Evolutionary conservation across 2,113 vertebrate genomes (phyloP), one percentile per base, ranked within the genome.

Genomic region (Bubalus kerabau): DNA sequence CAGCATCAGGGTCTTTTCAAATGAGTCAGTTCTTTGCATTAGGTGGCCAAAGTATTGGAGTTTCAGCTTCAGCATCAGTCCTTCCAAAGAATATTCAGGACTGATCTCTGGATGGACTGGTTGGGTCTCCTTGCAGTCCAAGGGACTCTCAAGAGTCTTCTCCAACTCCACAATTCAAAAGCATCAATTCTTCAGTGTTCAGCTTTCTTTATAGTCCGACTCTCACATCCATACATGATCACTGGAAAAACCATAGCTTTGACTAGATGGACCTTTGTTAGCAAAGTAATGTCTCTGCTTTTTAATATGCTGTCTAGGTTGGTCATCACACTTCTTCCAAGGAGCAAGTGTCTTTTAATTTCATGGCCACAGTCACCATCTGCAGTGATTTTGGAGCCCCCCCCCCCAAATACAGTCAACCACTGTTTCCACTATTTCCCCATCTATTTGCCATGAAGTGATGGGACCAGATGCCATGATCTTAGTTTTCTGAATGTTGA

Each of bases 101-200:
- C 62, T 19, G 32, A n/a, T 10, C 16, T 67, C 16, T n/a, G 62
- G 32, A 67, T 67, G 32, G 32, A 67, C 32, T 67, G 16, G 64
- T 67, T 67, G 16, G 32, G 19, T 67, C 64, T 67, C 64, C 64
- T 19, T 67, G 32, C 32, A 67, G 64, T n/a, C 64, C 64, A 67
- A 67, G 64, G 8, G 16, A 67, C 64, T 67, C 32, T 67, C 64
- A 67, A 67, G 8, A n/a, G 64, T 67, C 64, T 67, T 67, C 32
- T 67, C 15, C 64, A 67, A 67, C 32, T n/a, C 1, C 64, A 19
- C 32, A 10, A 4, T 67, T 67, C 62, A 67, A n/a, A 67, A 67
- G 32, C 62, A 67, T 67, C 32, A 19, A 19, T 67, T 67, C 32
- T 67, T 67, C 0, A 3, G 32, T 0, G 0, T 1, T 67, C 62